A percentile compares a stretch with the other conserved stretches of the same genome.
Evolutionary conservation across 2,888 invertebrate species (phyloP).

Genomic region (Coremacera marginata): DNA sequence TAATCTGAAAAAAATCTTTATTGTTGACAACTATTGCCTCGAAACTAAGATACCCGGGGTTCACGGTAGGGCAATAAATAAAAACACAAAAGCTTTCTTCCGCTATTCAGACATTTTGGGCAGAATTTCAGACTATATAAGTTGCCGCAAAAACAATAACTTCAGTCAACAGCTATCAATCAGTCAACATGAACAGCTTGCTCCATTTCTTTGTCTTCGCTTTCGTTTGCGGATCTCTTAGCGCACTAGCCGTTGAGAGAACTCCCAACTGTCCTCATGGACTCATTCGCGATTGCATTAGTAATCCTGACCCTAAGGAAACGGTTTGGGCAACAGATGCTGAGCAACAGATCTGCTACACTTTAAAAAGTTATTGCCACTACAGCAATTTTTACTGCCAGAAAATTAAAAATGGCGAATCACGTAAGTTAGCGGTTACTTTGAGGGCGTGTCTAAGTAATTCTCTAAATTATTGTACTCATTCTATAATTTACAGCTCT

Average conservation of each 20-base stretch:
- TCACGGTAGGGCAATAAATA: too few relatives aligned
- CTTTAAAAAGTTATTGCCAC: background rate
- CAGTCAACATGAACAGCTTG: background rate
- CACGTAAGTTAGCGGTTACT: background rate
- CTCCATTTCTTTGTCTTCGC: background rate
- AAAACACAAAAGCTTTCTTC: too few relatives aligned
- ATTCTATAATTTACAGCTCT: background rate
- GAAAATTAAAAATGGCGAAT: background rate
- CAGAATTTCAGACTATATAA: background rate
- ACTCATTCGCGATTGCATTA: constrained; percentile 2
- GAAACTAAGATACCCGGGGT: too few relatives aligned
- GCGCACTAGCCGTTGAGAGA: background rate
- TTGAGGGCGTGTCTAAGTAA: background rate
- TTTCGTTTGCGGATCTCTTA: background rate
- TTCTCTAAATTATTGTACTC: background rate
- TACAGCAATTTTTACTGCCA: background rate
- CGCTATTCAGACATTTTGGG: background rate
- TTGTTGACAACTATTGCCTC: too few relatives aligned
- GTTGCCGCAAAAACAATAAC: too few relatives aligned
- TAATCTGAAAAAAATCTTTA: too few relatives aligned
- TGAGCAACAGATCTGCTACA: background rate
- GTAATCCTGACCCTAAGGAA: background rate
- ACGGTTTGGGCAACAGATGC: background rate
- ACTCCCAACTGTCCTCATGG: background rate
- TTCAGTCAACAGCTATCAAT: background rate